Conservation (phyloP, 2,888 invertebrate species). For the Dione juno region DNA sequence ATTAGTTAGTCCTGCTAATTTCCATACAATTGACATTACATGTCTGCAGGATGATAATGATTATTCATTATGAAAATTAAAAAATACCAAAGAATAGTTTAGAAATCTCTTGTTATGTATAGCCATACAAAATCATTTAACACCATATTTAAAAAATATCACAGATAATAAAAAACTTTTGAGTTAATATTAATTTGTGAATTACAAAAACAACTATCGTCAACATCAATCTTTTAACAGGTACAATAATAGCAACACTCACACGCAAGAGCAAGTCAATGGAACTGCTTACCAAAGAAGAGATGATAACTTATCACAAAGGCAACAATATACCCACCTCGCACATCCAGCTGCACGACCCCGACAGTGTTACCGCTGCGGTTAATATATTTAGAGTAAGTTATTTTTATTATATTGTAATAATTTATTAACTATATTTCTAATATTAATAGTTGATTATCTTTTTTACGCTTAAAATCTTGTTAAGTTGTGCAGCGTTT, state of each 20-base stretch:
- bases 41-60: too few relatives aligned
- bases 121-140: too few relatives aligned
- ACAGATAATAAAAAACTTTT: background rate
- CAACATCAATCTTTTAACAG: constrained; percentile 50
- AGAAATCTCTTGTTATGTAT: too few relatives aligned
- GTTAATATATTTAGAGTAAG: constrained; percentile 95
- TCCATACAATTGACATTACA: too few relatives aligned
- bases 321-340: constrained; percentile 95
- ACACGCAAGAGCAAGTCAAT: constrained; percentile 91
- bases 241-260: constrained; percentile 92
- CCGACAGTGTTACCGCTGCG: constrained; percentile 95
- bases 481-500: background rate
- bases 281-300: constrained; percentile 93
- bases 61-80: too few relatives aligned
- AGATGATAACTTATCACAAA: constrained; percentile 96
- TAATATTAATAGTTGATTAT: too few relatives aligned
- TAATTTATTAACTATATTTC: too few relatives aligned
- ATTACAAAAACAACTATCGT: background rate
- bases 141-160: too few relatives aligned
- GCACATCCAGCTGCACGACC: constrained; percentile 97
- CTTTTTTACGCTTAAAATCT: too few relatives aligned
- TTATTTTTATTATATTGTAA: constrained; percentile 43
- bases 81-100: too few relatives aligned
- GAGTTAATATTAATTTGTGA: background rate
- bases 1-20: too few relatives aligned